Percentiles rank a stretch among this genome's conserved stretches.
These are phyloP conservation scores for Exocentrus adspersus DNA, from an alignment of 2,888 invertebrate species.

Conservation along the genomic window DNA sequence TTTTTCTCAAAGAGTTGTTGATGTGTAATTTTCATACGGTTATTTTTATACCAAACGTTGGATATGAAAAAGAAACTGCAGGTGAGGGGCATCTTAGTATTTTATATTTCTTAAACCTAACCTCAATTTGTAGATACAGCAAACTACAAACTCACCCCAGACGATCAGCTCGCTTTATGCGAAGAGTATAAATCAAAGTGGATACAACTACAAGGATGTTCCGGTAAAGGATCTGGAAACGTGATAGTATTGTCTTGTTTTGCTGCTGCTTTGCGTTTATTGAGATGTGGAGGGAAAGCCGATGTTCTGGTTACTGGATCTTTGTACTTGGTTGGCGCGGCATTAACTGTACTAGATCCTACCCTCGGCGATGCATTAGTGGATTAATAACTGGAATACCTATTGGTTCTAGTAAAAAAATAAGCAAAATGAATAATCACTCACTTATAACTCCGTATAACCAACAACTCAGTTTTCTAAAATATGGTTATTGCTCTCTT, in stretches of 20 bases:
- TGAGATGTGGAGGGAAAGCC: no score
- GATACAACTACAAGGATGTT: constrained; percentile 58
- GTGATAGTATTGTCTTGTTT: constrained; percentile 51
- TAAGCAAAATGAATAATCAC: no score
- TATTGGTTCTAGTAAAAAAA: no score
- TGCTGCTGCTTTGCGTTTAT: constrained; percentile 48
- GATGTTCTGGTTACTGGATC: constrained; percentile 84
- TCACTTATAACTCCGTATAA: no score
- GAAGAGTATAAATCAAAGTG: constrained; percentile 68
- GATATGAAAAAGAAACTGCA: constrained; percentile 32
- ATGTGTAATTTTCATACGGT: constrained; percentile 65
- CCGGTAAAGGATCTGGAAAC: background rate
- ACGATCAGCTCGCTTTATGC: constrained; percentile 70
- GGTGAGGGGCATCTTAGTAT: constrained; percentile 16
- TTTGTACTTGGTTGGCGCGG: constrained; percentile 82
- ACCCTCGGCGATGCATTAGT: constrained; percentile 52
- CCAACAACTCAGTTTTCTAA: no score
- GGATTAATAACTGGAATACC: background rate
- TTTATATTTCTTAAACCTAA: no score
- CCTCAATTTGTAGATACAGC: constrained; percentile 65
- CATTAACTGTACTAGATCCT: constrained; percentile 69
- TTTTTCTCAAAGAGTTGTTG: constrained; percentile 69
- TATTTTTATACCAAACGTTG: constrained; percentile 71
- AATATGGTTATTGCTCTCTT: no score
- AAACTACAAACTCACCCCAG: constrained; percentile 69